Base-by-base conservation (phyloP, 2,888 invertebrate species). In the Nemotelus pantherinus region DNA sequence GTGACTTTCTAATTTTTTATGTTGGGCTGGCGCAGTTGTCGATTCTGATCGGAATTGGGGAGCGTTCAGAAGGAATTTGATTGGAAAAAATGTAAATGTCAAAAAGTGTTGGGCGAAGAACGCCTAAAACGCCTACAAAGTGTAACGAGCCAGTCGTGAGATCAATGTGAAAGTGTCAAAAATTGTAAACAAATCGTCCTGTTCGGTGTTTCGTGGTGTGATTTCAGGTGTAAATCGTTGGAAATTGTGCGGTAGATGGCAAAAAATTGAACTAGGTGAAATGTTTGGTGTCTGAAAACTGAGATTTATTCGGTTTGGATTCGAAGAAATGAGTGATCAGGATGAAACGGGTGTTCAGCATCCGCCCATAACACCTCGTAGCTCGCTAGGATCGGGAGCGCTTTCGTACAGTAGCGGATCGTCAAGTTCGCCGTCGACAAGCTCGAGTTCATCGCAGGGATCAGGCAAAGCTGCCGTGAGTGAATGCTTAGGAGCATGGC, bases 401-500 rank as follows among this genome's bases (percentile, higher is more conserved):
- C 68, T 82, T 58, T 82, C 82, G 2, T 82, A 82, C 44, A 82
- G 81, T 80, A 81, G 81, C 77, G 81, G 81, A 48, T 82, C 82
- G 55, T 82, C 82, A 2, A 82, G 81, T 74, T 82, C 82, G 47
- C 82, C 82, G n/a, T 83, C 84, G 67, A 83, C 83, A 9, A 84
- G 83, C 76, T 82, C 83, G 3, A 84, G 84, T 39, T 82, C 81
- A 60, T 83, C 83, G 3, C 83, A 83, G 57, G 81, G 83, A 64
- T 83, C 84, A 2, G 83, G 82, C 25, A 85, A 84, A 81, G 81
- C 83, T 5, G 83, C 84, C 6, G 81, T 85, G 41, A 83, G 82
- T 76, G 85, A 85, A 76, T 85, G 84, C 70, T 81, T 84, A 10
- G 83, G 84, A 53, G 83, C 84, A 7, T 85, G 85, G 85, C 79